Percentiles rank a stretch among this genome's conserved stretches.
Evolutionary conservation across 2,888 invertebrate species (phyloP).

Genomic region (Drosophila rubida): DNA sequence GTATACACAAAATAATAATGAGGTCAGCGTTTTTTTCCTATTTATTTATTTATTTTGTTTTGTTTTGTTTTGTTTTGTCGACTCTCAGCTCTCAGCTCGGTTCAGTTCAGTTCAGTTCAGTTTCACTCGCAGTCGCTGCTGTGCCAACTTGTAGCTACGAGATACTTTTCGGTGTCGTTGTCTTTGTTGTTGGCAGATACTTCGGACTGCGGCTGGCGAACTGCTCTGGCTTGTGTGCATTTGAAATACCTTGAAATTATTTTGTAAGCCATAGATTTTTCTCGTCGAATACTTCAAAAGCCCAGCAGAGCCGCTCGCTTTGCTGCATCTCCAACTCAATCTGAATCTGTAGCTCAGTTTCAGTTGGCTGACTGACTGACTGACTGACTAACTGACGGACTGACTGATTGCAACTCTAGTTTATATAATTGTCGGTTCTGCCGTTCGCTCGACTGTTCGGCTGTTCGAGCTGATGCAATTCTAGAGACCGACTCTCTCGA

Average conservation of each 20-base stretch:
- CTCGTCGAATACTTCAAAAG: slow-evolving; percentile 49
- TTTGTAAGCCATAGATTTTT: slow-evolving; percentile 65
- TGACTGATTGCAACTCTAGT: slow-evolving; percentile 67
- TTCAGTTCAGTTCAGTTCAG: slow-evolving; percentile 53
- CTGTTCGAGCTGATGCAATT: slow-evolving; percentile 53
- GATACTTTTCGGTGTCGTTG: slow-evolving; percentile 62
- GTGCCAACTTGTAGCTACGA: slow-evolving; percentile 74
- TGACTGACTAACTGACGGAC: slow-evolving; percentile 25
- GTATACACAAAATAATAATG: slow-evolving; percentile 72
- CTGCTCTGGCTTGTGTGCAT: slow-evolving; percentile 63
- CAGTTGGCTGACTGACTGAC: slow-evolving; percentile 40
- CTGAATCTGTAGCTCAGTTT: slow-evolving; percentile 29
- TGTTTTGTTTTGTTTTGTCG: no score
- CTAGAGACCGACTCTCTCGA: slow-evolving; percentile 48
- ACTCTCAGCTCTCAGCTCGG: slow-evolving; percentile 32
- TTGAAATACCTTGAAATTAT: slow-evolving; percentile 75
- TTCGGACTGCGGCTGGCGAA: slow-evolving; percentile 31
- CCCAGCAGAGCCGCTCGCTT: slow-evolving; percentile 20
- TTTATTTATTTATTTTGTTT: slow-evolving; percentile 50
- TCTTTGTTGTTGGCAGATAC: slow-evolving; percentile 34
- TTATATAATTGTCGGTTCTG: slow-evolving; percentile 76
- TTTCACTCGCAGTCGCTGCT: slow-evolving; percentile 62
- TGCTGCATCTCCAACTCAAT: neutral
- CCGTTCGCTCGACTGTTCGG: slow-evolving; percentile 36
- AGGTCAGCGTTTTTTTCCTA: slow-evolving; percentile 69